Conservation (phyloP, 2,888 invertebrate species). For the Salticus scenicus region DNA sequence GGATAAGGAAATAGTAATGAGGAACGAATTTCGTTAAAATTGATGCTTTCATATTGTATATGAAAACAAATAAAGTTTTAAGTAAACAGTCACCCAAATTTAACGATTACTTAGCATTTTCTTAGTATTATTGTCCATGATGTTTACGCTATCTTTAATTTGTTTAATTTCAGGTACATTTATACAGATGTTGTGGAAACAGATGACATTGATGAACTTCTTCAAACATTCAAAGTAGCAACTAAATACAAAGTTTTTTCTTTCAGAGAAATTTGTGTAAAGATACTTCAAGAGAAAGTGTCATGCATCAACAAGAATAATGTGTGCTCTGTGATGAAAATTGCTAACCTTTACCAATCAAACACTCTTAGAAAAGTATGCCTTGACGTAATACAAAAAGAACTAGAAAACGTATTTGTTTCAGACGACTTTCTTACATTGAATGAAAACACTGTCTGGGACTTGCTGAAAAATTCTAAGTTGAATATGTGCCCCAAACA, state of each 20-base stretch:
- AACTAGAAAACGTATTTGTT: background rate
- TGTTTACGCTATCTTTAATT: background rate
- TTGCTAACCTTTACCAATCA: background rate
- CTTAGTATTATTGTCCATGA: background rate
- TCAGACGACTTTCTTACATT: background rate
- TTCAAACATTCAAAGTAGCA: constrained; percentile 14
- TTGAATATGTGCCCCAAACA: background rate
- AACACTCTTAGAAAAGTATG: background rate
- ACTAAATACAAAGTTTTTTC: background rate
- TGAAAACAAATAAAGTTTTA: background rate
- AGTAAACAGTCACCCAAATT: background rate
- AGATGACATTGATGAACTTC: constrained; percentile 1
- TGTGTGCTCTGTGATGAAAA: constrained; percentile 13
- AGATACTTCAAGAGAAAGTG: background rate
- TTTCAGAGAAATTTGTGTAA: background rate
- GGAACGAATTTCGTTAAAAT: background rate
- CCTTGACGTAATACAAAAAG: background rate
- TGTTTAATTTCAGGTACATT: constrained; percentile 15
- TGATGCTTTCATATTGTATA: background rate
- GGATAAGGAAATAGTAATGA: background rate
- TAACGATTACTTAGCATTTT: background rate
- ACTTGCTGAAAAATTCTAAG: background rate
- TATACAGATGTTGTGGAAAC: constrained; percentile 6
- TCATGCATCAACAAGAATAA: background rate
- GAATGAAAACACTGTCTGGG: background rate